Conservation (phyloP, 2,113 vertebrate genomes). For the Ochotona curzoniae region DNA sequence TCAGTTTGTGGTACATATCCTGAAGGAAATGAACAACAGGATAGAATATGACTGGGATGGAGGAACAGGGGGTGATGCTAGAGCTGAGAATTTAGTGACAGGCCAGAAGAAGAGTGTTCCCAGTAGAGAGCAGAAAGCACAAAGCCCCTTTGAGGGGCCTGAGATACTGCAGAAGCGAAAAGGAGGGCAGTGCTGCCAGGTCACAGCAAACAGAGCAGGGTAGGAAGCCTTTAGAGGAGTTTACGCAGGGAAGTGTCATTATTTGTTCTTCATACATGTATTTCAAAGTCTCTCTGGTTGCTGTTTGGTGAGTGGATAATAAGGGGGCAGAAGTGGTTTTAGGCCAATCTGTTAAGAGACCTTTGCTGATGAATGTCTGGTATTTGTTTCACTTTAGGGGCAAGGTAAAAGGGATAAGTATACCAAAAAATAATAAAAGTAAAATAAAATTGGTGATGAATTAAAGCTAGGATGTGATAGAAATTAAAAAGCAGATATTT, state of each 20-base stretch:
- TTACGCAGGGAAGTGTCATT: not conserved
- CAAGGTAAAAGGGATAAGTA: not conserved
- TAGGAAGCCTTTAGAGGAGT: not conserved
- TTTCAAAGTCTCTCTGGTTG: slow-evolving; percentile 30
- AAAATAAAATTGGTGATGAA: slow-evolving; percentile 36
- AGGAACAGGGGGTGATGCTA: not conserved
- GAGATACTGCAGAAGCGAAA: slow-evolving; percentile 29
- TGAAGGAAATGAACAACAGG: slow-evolving; percentile 43
- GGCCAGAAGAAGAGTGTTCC: not conserved
- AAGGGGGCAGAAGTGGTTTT: not conserved
- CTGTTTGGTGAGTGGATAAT: slow-evolving; percentile 7
- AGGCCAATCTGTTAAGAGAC: slow-evolving; percentile 18
- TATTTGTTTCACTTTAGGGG: slow-evolving; percentile 53
- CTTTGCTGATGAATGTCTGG: slow-evolving; percentile 43
- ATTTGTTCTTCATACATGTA: not conserved
- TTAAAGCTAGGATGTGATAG: slow-evolving; percentile 25
- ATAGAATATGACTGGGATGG: not conserved
- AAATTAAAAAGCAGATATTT: not conserved
- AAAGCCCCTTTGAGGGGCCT: not conserved
- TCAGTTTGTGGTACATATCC: slow-evolving; percentile 22
- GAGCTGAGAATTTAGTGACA: not conserved
- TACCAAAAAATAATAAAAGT: not conserved
- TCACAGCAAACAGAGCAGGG: slow-evolving; percentile 2
- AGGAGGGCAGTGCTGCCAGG: not conserved
- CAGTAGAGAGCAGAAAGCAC: slow-evolving; percentile 22